Evolutionary conservation across 2,113 vertebrate genomes (phyloP).

Genomic region (Trochalopteron elliotii): DNA sequence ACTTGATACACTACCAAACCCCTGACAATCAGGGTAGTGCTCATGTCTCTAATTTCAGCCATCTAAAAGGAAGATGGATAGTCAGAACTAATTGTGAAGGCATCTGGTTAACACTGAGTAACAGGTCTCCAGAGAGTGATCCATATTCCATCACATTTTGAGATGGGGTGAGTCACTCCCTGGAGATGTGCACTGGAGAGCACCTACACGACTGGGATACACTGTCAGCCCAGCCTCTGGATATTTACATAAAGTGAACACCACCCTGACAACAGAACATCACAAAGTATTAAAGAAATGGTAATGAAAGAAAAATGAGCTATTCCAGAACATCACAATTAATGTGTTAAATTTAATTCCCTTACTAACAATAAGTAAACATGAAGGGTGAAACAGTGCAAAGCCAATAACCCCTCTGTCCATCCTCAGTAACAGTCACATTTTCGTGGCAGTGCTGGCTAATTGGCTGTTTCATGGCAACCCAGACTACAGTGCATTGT

Average conservation of each 20-base stretch:
- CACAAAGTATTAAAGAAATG: not conserved
- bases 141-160: not conserved
- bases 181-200: not conserved
- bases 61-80: not conserved
- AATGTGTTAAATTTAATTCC: not conserved
- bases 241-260: not conserved
- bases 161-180: not conserved
- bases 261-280: not conserved
- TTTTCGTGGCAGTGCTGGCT: not conserved
- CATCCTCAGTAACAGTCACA: not conserved
- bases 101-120: not conserved
- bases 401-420: not conserved
- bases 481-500: not conserved
- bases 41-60: not conserved
- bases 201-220: not conserved
- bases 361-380: not conserved
- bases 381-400: not conserved
- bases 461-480: constrained; percentile 12
- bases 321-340: not conserved
- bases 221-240: not conserved
- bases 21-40: not conserved
- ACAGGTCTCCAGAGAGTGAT: not conserved
- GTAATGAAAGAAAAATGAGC: not conserved
- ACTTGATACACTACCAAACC: not conserved
- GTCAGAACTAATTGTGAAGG: not conserved